phyloP scores from a whole-genome alignment of 2,888 invertebrate species.

The Sthenelais limicola region DNA sequence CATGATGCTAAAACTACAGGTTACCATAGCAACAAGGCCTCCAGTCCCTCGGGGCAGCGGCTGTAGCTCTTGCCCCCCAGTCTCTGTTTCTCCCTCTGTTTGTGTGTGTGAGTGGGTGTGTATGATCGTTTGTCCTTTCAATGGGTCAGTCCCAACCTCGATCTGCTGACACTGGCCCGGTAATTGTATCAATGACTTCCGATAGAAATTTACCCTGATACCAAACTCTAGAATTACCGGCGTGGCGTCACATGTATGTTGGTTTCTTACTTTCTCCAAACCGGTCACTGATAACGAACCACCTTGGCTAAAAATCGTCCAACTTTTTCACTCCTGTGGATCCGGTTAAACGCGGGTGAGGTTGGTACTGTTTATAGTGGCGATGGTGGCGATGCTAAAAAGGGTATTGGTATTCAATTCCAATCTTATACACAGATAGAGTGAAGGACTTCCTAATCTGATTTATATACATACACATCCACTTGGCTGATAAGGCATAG shows the following conservation, averaged over 20 bases:
- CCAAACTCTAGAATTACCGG: neutral
- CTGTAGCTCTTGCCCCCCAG: neutral
- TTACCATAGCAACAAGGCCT: constrained; percentile 26
- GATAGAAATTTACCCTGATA: constrained; percentile 27
- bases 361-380: neutral
- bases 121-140: too few relatives aligned
- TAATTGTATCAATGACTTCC: neutral
- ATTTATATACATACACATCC: too few relatives aligned
- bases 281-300: too few relatives aligned
- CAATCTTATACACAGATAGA: too few relatives aligned
- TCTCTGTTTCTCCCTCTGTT: too few relatives aligned
- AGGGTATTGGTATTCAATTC: too few relatives aligned
- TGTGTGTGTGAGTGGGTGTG: too few relatives aligned
- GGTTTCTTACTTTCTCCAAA: too few relatives aligned
- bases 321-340: too few relatives aligned
- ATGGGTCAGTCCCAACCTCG: neutral
- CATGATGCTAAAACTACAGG: constrained; percentile 6
- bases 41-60: constrained; percentile 2
- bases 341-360: neutral
- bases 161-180: neutral
- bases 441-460: too few relatives aligned
- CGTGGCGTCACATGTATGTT: constrained; percentile 19
- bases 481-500: too few relatives aligned
- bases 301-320: too few relatives aligned
- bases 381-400: neutral